Conservation (phyloP, 2,113 vertebrate genomes). For the Theristicus caerulescens region DNA sequence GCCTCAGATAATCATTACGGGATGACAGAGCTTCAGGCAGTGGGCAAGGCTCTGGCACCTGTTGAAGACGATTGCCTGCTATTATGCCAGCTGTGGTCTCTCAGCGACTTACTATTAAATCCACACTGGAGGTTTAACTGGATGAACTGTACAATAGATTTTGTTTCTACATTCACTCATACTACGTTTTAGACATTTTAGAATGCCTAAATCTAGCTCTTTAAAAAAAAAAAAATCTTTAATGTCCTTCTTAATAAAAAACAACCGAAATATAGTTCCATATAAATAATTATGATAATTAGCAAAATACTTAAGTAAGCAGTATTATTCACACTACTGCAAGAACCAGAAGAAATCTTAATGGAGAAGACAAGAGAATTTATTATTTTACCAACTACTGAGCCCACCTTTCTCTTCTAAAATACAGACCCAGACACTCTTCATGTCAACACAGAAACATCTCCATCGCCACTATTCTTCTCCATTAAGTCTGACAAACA, state of each 20-base stretch:
- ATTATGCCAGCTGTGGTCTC: not conserved
- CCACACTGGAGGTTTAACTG: not conserved
- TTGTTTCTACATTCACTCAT: not conserved
- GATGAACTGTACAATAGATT: not conserved
- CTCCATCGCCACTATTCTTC: not conserved
- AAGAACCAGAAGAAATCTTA: not conserved
- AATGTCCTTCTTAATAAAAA: not conserved
- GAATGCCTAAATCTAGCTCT: not conserved
- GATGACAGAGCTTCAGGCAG: not conserved
- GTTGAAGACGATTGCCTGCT: not conserved
- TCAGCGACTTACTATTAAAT: not conserved
- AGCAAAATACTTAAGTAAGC: not conserved
- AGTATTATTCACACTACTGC: not conserved
- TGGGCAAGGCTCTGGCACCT: not conserved
- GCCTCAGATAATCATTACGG: not conserved
- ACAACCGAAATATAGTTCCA: not conserved
- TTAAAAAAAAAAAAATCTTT: not conserved
- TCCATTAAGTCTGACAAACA: not conserved
- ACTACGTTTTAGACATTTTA: not conserved
- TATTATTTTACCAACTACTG: not conserved
- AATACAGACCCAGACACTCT: not conserved
- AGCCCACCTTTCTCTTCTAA: not conserved
- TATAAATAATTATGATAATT: not conserved
- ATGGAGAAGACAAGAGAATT: not conserved
- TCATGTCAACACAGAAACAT: not conserved